A percentile compares a stretch with the other conserved stretches of the same genome.
phyloP scores from a whole-genome alignment of 1,140 invertebrate genomes.

The Hylaeus volcanicus region DNA sequence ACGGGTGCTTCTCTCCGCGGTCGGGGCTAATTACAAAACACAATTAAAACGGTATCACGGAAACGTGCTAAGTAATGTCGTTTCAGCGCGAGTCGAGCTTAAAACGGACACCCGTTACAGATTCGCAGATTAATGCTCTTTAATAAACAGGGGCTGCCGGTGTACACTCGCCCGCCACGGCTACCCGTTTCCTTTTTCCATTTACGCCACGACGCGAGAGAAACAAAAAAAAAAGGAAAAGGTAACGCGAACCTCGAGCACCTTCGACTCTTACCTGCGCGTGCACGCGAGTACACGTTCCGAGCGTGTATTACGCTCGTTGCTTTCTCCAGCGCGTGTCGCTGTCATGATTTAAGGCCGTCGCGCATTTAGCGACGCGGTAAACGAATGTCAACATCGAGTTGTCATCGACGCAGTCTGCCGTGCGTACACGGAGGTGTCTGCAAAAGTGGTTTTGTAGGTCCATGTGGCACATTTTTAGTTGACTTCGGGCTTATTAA shows the following conservation, averaged over 20 bases:
- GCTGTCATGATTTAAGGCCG: neutral
- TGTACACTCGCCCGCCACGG: neutral
- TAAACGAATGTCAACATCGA: too few relatives aligned
- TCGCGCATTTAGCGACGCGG: neutral
- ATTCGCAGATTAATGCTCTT: conserved; percentile 65
- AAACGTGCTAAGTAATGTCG: conserved; percentile 58
- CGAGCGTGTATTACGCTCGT: neutral
- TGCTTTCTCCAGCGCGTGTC: conserved; percentile 25
- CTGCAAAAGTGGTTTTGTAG: too few relatives aligned
- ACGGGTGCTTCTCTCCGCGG: conserved; percentile 11
- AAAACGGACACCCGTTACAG: conserved; percentile 59
- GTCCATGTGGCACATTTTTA: too few relatives aligned
- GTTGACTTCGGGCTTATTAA: too few relatives aligned
- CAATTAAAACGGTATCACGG: conserved; percentile 65
- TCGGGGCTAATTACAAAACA: conserved; percentile 64
- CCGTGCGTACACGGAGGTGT: too few relatives aligned
- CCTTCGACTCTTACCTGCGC: conserved; percentile 17
- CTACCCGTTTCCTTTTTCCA: conserved; percentile 5
- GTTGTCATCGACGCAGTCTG: too few relatives aligned
- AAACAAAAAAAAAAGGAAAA: neutral
- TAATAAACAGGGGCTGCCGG: conserved; percentile 56
- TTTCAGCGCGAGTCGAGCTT: conserved; percentile 46
- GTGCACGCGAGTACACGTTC: neutral
- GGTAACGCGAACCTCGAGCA: neutral
- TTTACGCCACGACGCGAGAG: neutral